phyloP scores from a whole-genome alignment of 2,113 vertebrate species.

The Microcebus murinus region DNA sequence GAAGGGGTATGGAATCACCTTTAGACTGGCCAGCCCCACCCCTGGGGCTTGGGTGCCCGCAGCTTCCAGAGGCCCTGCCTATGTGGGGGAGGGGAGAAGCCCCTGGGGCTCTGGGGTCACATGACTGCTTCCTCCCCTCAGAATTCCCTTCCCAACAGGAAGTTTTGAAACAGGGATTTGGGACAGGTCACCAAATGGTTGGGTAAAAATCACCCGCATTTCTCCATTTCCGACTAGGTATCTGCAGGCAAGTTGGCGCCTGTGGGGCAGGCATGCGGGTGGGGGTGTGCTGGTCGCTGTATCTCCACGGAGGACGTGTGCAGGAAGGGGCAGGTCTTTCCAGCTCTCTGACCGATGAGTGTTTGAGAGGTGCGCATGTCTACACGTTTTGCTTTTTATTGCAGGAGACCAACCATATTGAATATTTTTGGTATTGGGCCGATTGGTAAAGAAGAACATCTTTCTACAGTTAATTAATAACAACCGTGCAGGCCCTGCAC shows the following conservation, averaged over 20 bases:
- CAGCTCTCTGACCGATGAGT: neutral
- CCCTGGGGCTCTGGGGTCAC: too few species aligned
- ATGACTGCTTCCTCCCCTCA: too few species aligned
- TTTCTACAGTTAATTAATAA: neutral
- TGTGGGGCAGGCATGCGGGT: neutral
- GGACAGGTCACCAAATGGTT: neutral
- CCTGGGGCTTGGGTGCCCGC: too few species aligned
- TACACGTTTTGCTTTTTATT: neutral
- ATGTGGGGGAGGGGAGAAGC: neutral
- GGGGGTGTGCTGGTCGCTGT: neutral
- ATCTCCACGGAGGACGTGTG: neutral
- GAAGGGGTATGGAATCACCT: neutral
- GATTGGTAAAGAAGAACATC: neutral
- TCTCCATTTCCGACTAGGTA: neutral
- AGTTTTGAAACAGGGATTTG: neutral
- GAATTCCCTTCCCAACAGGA: neutral
- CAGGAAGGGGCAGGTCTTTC: neutral
- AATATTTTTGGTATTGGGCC: neutral
- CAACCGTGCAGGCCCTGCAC: neutral
- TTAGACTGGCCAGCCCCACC: rapidly evolving
- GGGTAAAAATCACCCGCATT: neutral
- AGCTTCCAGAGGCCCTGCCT: too few species aligned
- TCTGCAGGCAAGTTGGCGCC: neutral
- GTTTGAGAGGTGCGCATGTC: neutral
- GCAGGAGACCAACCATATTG: neutral